Percentiles rank a stretch among this genome's conserved stretches.
phyloP scores from a whole-genome alignment of 2,797 vertebrate species.

The Sylvia borin region DNA sequence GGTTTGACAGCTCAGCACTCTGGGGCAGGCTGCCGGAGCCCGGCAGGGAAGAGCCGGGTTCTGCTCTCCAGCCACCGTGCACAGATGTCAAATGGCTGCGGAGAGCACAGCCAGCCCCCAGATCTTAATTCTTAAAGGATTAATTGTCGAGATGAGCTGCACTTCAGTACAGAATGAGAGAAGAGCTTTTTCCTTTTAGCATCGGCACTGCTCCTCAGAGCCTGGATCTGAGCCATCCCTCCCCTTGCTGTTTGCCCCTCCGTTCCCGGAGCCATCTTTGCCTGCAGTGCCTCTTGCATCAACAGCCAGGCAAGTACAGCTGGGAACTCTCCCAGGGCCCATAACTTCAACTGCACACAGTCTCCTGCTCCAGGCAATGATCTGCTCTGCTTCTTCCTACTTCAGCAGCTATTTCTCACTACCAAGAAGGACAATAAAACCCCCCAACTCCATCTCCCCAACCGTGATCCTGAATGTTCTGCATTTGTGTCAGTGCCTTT shows the following conservation, averaged over 20 bases:
- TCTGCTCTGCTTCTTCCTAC: conserved; percentile 64
- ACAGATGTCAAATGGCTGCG: neutral
- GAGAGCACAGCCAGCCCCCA: neutral
- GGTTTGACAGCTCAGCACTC: conserved; percentile 2
- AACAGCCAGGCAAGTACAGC: conserved; percentile 60
- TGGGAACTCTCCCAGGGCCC: conserved; percentile 61
- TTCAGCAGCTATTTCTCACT: conserved; percentile 52
- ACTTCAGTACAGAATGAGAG: neutral
- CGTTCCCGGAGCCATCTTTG: conserved; percentile 13
- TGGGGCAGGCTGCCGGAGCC: accelerated
- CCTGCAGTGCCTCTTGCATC: conserved; percentile 50
- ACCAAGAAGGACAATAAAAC: conserved; percentile 47
- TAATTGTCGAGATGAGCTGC: conserved; percentile 60
- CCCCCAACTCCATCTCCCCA: conserved; percentile 12
- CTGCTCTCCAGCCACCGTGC: neutral
- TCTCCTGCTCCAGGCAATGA: conserved; percentile 62
- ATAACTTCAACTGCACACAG: conserved; percentile 48
- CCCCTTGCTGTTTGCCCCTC: conserved; percentile 30
- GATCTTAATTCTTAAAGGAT: conserved; percentile 58
- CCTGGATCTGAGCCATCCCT: conserved; percentile 60
- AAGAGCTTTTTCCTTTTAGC: conserved; percentile 19
- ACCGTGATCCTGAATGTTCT: neutral
- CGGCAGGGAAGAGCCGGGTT: neutral
- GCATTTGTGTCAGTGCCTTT: conserved; percentile 23
- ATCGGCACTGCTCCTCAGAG: conserved; percentile 7